Evolutionary conservation across 37 sponge, comb jelly and placozoan genomes (phyloP).

Genomic region (Agelas oroides): DNA sequence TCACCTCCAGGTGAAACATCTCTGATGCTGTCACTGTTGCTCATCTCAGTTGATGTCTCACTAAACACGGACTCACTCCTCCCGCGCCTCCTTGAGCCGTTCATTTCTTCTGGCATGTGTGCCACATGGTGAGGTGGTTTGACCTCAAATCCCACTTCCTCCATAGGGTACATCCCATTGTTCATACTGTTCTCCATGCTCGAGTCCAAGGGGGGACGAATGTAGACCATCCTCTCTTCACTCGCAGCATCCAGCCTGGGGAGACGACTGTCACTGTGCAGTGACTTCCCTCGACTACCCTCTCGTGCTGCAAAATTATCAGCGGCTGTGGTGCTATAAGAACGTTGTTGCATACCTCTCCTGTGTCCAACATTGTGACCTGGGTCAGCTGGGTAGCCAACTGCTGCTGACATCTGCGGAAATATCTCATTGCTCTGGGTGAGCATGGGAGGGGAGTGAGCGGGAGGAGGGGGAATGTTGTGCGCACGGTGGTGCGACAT

Average conservation of each 20-base stretch:
- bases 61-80: conserved; percentile 56
- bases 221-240: conserved; percentile 16
- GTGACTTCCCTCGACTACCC: background rate
- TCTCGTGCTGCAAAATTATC: background rate
- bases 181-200: conserved; percentile 21
- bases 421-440: conserved; percentile 10
- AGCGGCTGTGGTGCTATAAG: conserved; percentile 17
- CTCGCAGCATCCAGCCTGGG: background rate
- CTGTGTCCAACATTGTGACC: background rate
- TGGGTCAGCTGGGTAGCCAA: background rate
- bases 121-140: no score
- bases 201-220: conserved; percentile 44
- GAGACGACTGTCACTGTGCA: conserved; percentile 21
- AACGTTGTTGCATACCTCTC: background rate
- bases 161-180: background rate
- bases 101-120: no score
- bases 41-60: conserved; percentile 55
- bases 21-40: conserved; percentile 26
- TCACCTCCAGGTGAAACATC: conserved; percentile 6
- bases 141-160: background rate
- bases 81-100: background rate
- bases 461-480: conserved; percentile 25
- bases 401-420: background rate
- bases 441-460: conserved; percentile 41
- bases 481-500: background rate